Evolutionary conservation across 2,888 invertebrate genomes (phyloP).

Genomic region (Ophion ventricosus): DNA sequence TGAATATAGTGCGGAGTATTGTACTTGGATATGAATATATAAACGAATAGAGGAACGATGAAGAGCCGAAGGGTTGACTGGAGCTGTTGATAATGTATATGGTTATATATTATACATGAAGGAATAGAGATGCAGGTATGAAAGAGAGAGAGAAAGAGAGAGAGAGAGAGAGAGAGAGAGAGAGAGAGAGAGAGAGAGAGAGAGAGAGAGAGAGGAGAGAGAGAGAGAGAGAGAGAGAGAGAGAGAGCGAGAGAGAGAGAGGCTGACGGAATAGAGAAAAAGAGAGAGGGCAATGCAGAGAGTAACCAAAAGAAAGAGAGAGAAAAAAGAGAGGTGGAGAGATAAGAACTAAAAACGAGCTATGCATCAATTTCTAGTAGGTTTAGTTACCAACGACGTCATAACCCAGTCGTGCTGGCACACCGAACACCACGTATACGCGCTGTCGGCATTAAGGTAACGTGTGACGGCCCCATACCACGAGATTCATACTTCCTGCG

Average conservation of each 20-base stretch:
- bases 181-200: constrained; percentile 33
- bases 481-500: background rate
- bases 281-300: constrained; percentile 2
- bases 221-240: constrained; percentile 27
- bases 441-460: constrained; percentile 55
- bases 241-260: constrained; percentile 23
- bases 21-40: constrained; percentile 13
- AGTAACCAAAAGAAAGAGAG: background rate
- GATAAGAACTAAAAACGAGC: constrained; percentile 35
- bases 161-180: constrained; percentile 25
- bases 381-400: constrained; percentile 75
- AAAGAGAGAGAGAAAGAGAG: background rate
- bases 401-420: constrained; percentile 73
- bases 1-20: constrained; percentile 31
- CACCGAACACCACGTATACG: background rate
- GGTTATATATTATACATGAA: background rate
- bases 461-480: constrained; percentile 17
- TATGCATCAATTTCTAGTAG: constrained; percentile 61
- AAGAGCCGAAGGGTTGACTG: constrained; percentile 57
- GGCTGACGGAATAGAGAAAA: no score
- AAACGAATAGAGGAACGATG: constrained; percentile 36
- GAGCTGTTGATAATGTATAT: constrained; percentile 51
- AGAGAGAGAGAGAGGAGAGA: constrained; percentile 28
- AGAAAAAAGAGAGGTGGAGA: constrained; percentile 24
- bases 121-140: constrained; percentile 15